A percentile compares a stretch with the other conserved stretches of the same genome.
Evolutionary conservation across 1,140 invertebrate species (phyloP).

Genomic region (Laupala kohalensis): DNA sequence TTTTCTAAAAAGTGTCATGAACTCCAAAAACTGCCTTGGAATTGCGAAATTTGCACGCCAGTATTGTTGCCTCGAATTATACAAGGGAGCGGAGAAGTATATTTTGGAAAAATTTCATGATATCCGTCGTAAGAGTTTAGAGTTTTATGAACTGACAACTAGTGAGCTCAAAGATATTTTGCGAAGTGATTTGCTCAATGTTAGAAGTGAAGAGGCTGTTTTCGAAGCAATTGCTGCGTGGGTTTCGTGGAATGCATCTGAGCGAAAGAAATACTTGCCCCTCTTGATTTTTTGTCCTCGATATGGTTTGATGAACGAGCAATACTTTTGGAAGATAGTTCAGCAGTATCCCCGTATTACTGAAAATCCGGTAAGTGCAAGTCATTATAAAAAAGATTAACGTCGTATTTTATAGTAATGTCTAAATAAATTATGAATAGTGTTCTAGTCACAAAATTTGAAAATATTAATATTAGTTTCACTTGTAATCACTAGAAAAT

Average conservation of each 20-base stretch:
- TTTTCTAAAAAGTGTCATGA: conserved; percentile 34
- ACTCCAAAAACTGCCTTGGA: conserved; percentile 45
- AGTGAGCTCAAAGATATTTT: conserved; percentile 41
- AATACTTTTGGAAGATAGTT: conserved; percentile 47
- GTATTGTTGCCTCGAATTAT: conserved; percentile 47
- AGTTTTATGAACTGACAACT: conserved; percentile 36
- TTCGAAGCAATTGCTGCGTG: conserved; percentile 51
- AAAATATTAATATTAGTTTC: neutral
- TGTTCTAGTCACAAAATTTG: neutral
- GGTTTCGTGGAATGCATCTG: conserved; percentile 37
- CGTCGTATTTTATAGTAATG: neutral
- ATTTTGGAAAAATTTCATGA: conserved; percentile 20
- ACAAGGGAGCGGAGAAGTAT: conserved; percentile 34
- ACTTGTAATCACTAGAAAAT: neutral
- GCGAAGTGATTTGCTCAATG: conserved; percentile 53
- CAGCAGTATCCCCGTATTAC: conserved; percentile 21
- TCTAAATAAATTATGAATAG: neutral
- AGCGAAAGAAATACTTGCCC: conserved; percentile 36
- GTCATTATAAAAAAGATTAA: neutral
- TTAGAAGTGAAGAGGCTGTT: conserved; percentile 49
- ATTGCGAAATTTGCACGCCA: conserved; percentile 56
- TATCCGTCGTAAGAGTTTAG: conserved; percentile 24
- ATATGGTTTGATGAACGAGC: conserved; percentile 48
- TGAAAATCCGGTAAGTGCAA: neutral
- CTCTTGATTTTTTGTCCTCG: conserved; percentile 46